Conservation (phyloP, 2,797 vertebrate species). For the Cephalopachus bancanus region DNA sequence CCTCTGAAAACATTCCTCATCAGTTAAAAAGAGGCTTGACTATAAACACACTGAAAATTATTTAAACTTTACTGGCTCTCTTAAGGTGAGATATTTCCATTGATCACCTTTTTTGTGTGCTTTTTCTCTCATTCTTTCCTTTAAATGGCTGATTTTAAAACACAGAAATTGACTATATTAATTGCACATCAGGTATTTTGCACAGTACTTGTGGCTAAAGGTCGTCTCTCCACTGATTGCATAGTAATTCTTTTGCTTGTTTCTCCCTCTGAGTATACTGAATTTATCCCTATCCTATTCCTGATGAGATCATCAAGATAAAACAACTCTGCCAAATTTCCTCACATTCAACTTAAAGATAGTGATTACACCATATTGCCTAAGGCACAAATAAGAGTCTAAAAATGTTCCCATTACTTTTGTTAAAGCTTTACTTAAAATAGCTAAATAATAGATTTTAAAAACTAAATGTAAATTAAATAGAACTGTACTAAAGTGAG, state of each 20-base stretch:
- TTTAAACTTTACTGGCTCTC: conserved; percentile 21
- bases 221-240: neutral
- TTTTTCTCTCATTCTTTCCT: neutral
- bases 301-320: neutral
- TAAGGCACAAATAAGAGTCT: neutral
- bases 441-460: neutral
- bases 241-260: neutral
- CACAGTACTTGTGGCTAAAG: neutral
- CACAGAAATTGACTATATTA: neutral
- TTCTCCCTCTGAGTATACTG: neutral
- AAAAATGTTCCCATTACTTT: conserved; percentile 23
- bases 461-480: neutral
- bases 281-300: neutral
- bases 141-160: neutral
- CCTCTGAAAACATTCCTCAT: neutral
- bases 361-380: neutral
- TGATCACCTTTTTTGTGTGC: neutral
- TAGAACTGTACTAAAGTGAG: neutral
- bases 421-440: conserved; percentile 43
- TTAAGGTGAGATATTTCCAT: neutral
- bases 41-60: neutral
- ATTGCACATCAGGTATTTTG: neutral
- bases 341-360: neutral
- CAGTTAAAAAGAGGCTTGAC: neutral
- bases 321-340: neutral